Percentiles rank a stretch among this genome's conserved stretches.
Conservation (phyloP, 2,888 invertebrate species). For the Xylota segnis region DNA sequence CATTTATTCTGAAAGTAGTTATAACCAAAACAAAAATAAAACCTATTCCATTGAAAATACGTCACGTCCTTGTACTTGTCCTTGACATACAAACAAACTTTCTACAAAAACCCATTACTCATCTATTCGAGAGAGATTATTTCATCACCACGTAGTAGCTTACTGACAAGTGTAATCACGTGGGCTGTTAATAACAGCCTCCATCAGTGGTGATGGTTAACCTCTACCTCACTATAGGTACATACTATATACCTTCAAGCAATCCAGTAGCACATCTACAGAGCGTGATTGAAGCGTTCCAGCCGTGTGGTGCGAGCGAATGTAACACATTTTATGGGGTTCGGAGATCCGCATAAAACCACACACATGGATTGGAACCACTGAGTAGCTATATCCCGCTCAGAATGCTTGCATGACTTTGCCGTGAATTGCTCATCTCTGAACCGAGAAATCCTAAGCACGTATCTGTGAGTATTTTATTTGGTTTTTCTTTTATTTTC, state of each 20-base stretch:
- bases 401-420: constrained; percentile 61
- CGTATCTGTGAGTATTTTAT: constrained; percentile 56
- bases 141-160: constrained; percentile 17
- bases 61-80: constrained; percentile 2
- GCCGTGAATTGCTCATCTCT: constrained; percentile 57
- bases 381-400: constrained; percentile 58
- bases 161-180: constrained; percentile 38
- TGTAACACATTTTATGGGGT: constrained; percentile 51
- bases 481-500: constrained; percentile 57
- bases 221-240: neutral
- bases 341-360: constrained; percentile 41
- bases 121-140: neutral
- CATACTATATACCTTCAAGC: neutral
- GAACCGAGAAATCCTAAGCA: constrained; percentile 50
- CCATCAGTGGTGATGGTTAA: neutral
- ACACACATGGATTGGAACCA: constrained; percentile 39
- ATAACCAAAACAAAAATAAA: neutral
- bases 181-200: constrained; percentile 29
- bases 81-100: constrained; percentile 28
- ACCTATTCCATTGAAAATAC: neutral
- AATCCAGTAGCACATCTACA: constrained; percentile 27
- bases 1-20: neutral
- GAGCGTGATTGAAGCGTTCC: constrained; percentile 55
- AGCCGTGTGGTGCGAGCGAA: constrained; percentile 13
- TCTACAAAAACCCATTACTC: constrained; percentile 11